Base-by-base conservation (phyloP, 1,140 invertebrate genomes). In the Drosophila subpulchrella region DNA sequence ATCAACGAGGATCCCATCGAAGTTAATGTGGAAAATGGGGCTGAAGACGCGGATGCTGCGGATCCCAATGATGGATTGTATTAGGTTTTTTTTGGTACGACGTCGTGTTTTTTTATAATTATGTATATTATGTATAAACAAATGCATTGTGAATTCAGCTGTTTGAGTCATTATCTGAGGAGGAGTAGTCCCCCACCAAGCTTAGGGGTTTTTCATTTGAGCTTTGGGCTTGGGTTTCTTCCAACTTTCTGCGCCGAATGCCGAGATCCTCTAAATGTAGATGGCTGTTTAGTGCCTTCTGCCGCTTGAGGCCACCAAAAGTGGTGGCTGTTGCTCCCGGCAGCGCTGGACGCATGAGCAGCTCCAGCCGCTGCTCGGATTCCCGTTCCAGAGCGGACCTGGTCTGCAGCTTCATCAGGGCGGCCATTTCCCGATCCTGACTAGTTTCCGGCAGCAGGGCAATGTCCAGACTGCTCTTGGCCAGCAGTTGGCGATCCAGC, bases 381-480 rank as follows among this genome's bases (percentile, higher is more conserved):
- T 94, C 94, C 4, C 76, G 55, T 53, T 92, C 86, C 55, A 93
- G 92, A 46, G 93, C 93, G 8, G 84, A 91, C 50, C 93, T 93
- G 5, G 95, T 94, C 82, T 94, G 94, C 3, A 96, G 84, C 42
- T 95, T 94, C 48, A 98, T 93, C 20, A 98, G 92, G 4, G 95
- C 94, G 1, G 97, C 97, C 90, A 97, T 93, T 91, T 95, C 95
- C 51, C 94, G 93, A 84, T 98, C 97, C 70, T 97, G 96, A 71
- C 95, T 94, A 38, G 94, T 93, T 93, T 98, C 97, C 5, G 95
- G 95, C 3, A 98, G 92, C 15, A 98, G 93, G 42, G 94, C 92
- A 58, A 98, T 97, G 82, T 96, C 94, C 3, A 98, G 92, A 30
- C 96, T 96, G 44, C 95, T 95, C 91, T 96, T 98, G 53, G 95